Conservation (phyloP, 2,888 invertebrate genomes). For the Trisateles emortualis region DNA sequence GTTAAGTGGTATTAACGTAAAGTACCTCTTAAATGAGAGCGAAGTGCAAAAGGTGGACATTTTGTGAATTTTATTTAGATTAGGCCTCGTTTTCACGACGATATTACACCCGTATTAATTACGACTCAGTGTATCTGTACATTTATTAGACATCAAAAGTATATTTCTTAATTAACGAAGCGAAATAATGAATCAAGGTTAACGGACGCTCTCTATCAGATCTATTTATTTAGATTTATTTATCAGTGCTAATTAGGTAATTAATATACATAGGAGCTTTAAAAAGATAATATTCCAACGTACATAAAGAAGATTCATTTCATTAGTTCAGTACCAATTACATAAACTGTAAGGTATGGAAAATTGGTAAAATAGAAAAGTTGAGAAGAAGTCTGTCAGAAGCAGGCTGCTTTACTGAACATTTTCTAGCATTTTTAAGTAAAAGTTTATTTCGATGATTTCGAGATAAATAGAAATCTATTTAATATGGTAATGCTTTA, state of each 20-base stretch:
- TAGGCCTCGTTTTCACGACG: conserved; percentile 14
- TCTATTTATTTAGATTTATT: conserved; percentile 1
- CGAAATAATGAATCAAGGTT: background rate
- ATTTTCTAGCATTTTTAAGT: no score
- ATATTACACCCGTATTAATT: conserved; percentile 24
- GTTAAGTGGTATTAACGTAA: conserved; percentile 45
- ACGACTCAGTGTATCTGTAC: conserved; percentile 10
- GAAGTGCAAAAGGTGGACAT: conserved; percentile 25
- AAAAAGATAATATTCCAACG: no score
- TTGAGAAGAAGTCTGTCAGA: no score
- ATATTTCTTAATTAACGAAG: conserved; percentile 1
- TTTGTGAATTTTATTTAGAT: conserved; percentile 39
- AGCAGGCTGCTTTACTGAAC: no score
- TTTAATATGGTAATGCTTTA: no score
- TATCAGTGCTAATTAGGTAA: background rate
- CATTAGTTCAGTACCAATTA: no score
- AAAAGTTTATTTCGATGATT: no score
- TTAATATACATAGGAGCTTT: background rate
- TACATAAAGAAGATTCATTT: no score
- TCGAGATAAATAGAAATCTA: no score
- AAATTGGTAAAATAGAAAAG: no score
- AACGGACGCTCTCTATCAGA: background rate
- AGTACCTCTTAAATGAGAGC: conserved; percentile 38
- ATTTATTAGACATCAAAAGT: conserved; percentile 18
- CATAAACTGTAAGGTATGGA: no score